phyloP scores from a whole-genome alignment of 2,113 vertebrate species.

The Trachemys scripta region DNA sequence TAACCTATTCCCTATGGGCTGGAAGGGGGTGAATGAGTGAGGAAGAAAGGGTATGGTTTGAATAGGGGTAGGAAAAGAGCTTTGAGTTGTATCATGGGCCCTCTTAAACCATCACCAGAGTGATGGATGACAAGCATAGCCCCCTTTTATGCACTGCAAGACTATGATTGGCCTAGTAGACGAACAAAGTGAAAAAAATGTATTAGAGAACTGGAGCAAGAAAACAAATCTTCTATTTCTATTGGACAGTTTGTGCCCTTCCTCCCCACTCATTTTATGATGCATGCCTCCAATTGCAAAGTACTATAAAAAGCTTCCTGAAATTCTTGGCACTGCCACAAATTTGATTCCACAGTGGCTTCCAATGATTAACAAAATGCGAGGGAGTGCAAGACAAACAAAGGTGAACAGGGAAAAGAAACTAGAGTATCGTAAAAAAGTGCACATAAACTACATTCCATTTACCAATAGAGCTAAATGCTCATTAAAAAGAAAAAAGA shows the following conservation, averaged over 20 bases:
- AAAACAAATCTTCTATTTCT: not conserved
- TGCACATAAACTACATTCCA: conserved; percentile 26
- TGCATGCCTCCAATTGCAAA: conserved; percentile 57
- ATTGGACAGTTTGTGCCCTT: conserved; percentile 41
- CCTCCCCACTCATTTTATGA: conserved; percentile 38
- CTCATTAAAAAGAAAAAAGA: conserved; percentile 37
- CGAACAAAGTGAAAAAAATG: not conserved
- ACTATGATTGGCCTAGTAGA: not conserved
- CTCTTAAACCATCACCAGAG: conserved; percentile 12
- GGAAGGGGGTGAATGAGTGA: not conserved
- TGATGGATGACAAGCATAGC: not conserved
- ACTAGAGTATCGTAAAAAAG: conserved; percentile 44
- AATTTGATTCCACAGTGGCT: conserved; percentile 62
- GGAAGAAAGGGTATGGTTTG: not conserved
- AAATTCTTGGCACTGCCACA: conserved; percentile 58
- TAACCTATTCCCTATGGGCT: not conserved
- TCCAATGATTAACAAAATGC: conserved; percentile 66
- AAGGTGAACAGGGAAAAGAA: conserved; percentile 68
- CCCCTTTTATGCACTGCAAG: conserved; percentile 22
- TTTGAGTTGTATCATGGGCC: not conserved
- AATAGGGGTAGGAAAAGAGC: not conserved
- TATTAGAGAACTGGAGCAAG: not conserved
- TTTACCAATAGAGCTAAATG: conserved; percentile 34
- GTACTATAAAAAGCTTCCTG: conserved; percentile 69
- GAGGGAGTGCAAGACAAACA: conserved; percentile 68